Evolutionary conservation across 2,797 vertebrate species (phyloP), one percentile per base, ranked within the genome.

Genomic region (Benthosema pterotum): DNA sequence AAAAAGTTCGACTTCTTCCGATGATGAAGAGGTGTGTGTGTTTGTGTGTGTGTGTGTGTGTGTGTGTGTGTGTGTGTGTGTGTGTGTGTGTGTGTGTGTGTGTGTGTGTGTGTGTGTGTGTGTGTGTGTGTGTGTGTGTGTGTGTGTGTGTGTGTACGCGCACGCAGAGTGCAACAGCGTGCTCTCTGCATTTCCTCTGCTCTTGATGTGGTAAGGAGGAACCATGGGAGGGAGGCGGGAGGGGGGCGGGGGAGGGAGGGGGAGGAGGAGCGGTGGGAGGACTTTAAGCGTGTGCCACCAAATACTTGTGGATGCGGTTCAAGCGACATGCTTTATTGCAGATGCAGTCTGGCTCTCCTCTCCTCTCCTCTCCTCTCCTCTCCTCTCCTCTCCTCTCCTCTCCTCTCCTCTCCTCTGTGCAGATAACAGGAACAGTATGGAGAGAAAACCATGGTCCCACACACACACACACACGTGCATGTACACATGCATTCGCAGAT

Each of bases 251-350:
- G 16, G 13, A 17, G 19, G 22, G 42, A 7, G 16, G 19, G 42
- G 43, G 12, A 14, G 22, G 53, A 50, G 18, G 60, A 51, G 54
- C 47, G 61, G 72, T 58, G 68, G 52, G 79, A 16, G 89, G 87
- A 81, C 91, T 92, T 88, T 88, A 91, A 92, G 88, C 89, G 77
- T 1, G 64, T 78, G 88, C 90, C 88, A 79, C 87, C 87, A 84
- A 87, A 89, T 88, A 87, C 83, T 88, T 91, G 87, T 82, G 90
- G 90, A 38, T 38, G 90, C 75, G 67, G 57, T 88, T 89, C 80
- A 76, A 75, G 88, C 87, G 78, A 69, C 0, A 87, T 92, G 94
- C 93, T 92, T 93, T 82, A 68, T 65, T 89, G 91, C 94, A 93
- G 90, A 94, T 57, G 94, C 84, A 63, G 68, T 80, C 65, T 82